Conservation (phyloP, 2,797 vertebrate species). For the Gymnothorax reevesii region DNA sequence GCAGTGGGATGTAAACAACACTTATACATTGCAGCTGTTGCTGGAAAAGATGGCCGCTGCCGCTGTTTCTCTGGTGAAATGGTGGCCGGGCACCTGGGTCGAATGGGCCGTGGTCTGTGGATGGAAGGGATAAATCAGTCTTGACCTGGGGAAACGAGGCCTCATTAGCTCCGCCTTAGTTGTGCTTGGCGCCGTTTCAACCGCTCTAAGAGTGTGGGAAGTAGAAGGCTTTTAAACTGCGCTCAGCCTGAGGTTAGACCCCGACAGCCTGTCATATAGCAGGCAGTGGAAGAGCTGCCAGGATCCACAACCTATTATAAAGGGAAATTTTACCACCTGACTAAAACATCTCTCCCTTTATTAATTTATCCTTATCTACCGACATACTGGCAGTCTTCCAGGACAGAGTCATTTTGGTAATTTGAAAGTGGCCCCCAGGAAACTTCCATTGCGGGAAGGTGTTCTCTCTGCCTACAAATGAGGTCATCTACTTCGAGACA, state of each 20-base stretch:
- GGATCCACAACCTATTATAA: neutral
- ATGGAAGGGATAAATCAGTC: constrained; percentile 3
- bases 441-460: neutral
- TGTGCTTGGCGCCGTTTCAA: neutral
- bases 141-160: neutral
- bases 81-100: neutral
- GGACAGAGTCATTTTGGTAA: neutral
- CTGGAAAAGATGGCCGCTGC: neutral
- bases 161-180: neutral
- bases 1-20: neutral
- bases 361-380: neutral
- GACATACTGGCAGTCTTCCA: neutral
- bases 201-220: neutral
- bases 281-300: neutral
- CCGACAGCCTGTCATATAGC: neutral
- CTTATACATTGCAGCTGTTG: neutral
- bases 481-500: neutral
- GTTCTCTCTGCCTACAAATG: neutral
- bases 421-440: neutral
- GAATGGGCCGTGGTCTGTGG: neutral
- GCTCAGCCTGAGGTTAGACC: neutral
- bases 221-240: neutral
- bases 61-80: neutral
- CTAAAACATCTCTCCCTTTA: neutral
- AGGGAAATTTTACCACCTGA: neutral